Evolutionary conservation across 2,113 vertebrate genomes (phyloP).

Genomic region (Brachyhypopomus gauderio): DNA sequence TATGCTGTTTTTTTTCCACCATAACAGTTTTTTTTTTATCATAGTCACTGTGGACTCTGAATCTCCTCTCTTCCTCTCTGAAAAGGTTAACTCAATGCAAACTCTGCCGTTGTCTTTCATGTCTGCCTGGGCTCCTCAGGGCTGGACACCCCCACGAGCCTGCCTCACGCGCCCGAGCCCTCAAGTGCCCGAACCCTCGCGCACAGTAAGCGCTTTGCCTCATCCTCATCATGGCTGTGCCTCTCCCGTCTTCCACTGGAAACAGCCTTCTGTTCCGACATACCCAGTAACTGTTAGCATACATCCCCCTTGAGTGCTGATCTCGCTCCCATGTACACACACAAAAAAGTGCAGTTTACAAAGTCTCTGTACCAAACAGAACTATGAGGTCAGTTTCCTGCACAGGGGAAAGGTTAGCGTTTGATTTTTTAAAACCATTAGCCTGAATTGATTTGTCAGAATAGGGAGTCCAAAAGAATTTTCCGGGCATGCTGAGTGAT

Average conservation of each 20-base stretch:
- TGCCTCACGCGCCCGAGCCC: not conserved
- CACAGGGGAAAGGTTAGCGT: conserved; percentile 62
- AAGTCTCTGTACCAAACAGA: conserved; percentile 55
- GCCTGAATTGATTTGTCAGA: conserved; percentile 60
- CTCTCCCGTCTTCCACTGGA: not conserved
- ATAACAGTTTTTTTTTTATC: not conserved
- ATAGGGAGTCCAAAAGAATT: conserved; percentile 47
- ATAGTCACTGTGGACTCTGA: not conserved
- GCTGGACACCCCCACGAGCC: conserved; percentile 5
- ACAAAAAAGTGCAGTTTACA: conserved; percentile 58
- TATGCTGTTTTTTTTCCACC: not conserved
- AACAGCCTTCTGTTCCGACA: conserved; percentile 19
- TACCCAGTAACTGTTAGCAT: conserved; percentile 58
- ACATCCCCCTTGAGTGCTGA: conserved; percentile 52
- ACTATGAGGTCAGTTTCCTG: conserved; percentile 55
- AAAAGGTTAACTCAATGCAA: conserved; percentile 4
- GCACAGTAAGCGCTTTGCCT: not conserved
- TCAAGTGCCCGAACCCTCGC: too few species aligned
- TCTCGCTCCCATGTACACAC: conserved; percentile 46
- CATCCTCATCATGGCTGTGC: conserved; percentile 4
- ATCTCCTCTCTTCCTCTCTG: conserved; percentile 13
- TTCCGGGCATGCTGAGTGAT: conserved; percentile 50
- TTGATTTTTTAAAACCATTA: conserved; percentile 60
- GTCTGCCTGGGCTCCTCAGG: not conserved
- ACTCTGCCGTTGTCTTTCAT: not conserved